Conservation (phyloP, 1,140 invertebrate genomes). For the Coboldia fuscipes region DNA sequence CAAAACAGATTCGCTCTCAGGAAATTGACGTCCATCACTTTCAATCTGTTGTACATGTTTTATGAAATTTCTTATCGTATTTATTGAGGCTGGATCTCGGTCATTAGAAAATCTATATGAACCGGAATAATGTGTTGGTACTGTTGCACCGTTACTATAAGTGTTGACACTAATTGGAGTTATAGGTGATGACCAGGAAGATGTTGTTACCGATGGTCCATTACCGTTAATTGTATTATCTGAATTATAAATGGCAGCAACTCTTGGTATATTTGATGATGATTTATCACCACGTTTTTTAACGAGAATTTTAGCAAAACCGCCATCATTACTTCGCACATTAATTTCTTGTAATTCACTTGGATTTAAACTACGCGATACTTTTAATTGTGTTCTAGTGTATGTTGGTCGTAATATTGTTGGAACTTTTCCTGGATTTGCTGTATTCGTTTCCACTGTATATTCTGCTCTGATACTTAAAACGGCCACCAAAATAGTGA, state of each 20-base stretch:
- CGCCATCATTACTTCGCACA: constrained; percentile 48
- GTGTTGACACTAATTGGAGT: constrained; percentile 7
- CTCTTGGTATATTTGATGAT: not conserved
- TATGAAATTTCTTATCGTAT: constrained; percentile 2
- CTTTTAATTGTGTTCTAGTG: constrained; percentile 50
- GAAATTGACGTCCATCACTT: too few relatives aligned
- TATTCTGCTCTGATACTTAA: too few relatives aligned
- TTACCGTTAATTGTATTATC: too few relatives aligned
- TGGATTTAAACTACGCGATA: constrained; percentile 50
- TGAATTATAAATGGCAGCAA: not conserved
- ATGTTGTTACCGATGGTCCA: too few relatives aligned
- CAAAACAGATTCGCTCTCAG: constrained; percentile 18
- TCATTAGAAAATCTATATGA: too few relatives aligned
- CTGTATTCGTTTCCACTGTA: too few relatives aligned
- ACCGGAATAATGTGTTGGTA: too few relatives aligned
- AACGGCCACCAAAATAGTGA: too few relatives aligned
- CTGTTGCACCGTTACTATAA: constrained; percentile 13
- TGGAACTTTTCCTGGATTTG: too few relatives aligned
- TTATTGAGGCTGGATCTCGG: too few relatives aligned
- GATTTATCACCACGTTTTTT: constrained; percentile 29
- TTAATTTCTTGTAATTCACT: constrained; percentile 50
- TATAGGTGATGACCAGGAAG: not conserved
- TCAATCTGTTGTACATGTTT: constrained; percentile 3
- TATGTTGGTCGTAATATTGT: constrained; percentile 23
- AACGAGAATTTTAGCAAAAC: constrained; percentile 50